Conservation (phyloP, 2,113 vertebrate species). For the Oncorhynchus nerka region DNA sequence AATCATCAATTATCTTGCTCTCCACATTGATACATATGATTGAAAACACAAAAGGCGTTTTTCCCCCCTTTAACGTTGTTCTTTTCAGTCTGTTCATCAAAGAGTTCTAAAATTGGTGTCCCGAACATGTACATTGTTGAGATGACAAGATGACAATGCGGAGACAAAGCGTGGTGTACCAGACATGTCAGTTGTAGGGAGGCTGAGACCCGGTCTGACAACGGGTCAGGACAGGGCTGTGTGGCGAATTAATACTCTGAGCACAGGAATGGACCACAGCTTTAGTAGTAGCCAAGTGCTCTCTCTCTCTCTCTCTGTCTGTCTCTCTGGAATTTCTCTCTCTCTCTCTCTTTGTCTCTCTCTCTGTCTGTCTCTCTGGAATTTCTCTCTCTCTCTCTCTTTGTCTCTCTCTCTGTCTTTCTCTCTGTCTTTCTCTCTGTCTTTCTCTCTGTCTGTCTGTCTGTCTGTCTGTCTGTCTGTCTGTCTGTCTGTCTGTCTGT, state of each 20-base stretch:
- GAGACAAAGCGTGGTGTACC: conserved; percentile 83
- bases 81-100: conserved; percentile 93
- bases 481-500: too few relatives aligned
- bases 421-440: too few relatives aligned
- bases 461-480: neutral
- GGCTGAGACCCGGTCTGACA: conserved; percentile 42
- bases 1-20: conserved; percentile 54
- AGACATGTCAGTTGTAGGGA: conserved; percentile 81
- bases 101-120: conserved; percentile 79
- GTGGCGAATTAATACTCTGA: conserved; percentile 55
- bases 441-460: neutral
- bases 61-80: conserved; percentile 79
- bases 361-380: too few relatives aligned
- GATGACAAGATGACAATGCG: conserved; percentile 83
- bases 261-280: conserved; percentile 7
- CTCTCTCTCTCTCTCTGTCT: too few relatives aligned
- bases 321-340: neutral
- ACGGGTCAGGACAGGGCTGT: too few relatives aligned
- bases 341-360: too few relatives aligned
- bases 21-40: conserved; percentile 41
- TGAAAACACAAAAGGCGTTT: conserved; percentile 72
- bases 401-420: neutral
- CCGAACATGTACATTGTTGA: conserved; percentile 86
- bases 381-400: neutral
- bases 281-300: too few relatives aligned